phyloP scores from a whole-genome alignment of 1,140 invertebrate genomes.

The Chrysomallon squamiferum region DNA sequence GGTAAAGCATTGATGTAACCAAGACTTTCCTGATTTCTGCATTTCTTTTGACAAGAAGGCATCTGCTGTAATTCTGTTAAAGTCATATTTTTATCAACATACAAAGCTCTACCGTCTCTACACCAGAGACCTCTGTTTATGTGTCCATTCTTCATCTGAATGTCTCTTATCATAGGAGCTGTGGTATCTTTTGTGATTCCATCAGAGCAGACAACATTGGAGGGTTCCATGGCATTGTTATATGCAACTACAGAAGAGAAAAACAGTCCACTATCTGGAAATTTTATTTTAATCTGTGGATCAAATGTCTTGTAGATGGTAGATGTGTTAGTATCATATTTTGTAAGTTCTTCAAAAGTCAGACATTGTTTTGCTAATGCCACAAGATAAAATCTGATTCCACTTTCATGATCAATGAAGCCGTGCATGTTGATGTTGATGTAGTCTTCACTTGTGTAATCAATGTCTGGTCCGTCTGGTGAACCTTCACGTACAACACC shows the following conservation, averaged over 20 bases:
- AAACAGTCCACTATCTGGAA: conserved; percentile 9
- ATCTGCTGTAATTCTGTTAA: not conserved
- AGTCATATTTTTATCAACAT: conserved; percentile 9
- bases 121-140: conserved; percentile 14
- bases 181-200: conserved; percentile 26
- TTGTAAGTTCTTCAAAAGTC: conserved; percentile 5
- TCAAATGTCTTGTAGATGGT: conserved; percentile 3
- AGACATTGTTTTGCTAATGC: conserved; percentile 20
- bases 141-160: conserved; percentile 16
- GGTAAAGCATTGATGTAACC: conserved; percentile 1
- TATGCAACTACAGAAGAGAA: conserved; percentile 24
- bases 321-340: not conserved
- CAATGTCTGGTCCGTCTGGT: conserved; percentile 21
- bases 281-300: not conserved
- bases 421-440: conserved; percentile 23
- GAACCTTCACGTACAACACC: conserved; percentile 31
- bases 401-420: conserved; percentile 37
- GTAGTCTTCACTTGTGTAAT: conserved; percentile 17
- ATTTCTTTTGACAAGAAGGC: not conserved
- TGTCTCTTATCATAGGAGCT: conserved; percentile 9
- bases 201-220: conserved; percentile 28
- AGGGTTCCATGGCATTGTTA: conserved; percentile 35
- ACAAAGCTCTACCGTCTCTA: conserved; percentile 5
- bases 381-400: conserved; percentile 24
- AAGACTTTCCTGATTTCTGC: conserved; percentile 1